A percentile compares a stretch with the other conserved stretches of the same genome.
These are phyloP conservation scores for Ophion ellenae DNA, from an alignment of 2,888 invertebrate genomes.

Conservation along the genomic window DNA sequence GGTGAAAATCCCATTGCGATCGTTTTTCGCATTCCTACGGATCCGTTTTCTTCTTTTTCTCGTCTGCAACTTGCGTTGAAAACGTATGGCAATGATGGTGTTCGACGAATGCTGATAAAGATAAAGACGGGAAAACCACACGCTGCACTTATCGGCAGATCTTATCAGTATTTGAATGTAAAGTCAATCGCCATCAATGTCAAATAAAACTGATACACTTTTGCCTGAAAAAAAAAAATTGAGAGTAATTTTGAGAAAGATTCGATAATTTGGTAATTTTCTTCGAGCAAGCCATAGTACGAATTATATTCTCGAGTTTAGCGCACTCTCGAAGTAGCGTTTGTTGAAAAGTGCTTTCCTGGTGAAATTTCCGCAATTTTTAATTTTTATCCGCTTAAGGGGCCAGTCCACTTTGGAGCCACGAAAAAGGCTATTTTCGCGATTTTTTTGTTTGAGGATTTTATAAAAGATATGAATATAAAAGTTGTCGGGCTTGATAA, in stretches of 20 bases:
- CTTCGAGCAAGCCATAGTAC: too few relatives aligned
- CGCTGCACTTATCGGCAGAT: neutral
- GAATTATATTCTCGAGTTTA: too few relatives aligned
- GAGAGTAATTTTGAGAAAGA: too few relatives aligned
- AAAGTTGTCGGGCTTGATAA: too few relatives aligned
- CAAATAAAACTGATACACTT: neutral
- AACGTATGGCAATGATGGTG: slow-evolving; percentile 21
- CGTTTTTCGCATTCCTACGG: slow-evolving; percentile 24
- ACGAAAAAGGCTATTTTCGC: too few relatives aligned
- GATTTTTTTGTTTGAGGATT: too few relatives aligned
- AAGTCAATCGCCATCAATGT: neutral
- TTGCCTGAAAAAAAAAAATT: neutral
- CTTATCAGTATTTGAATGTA: neutral
- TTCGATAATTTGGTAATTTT: neutral
- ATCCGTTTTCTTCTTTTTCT: slow-evolving; percentile 8
- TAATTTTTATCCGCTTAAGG: too few relatives aligned
- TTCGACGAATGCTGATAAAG: slow-evolving; percentile 20
- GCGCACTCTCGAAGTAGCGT: too few relatives aligned
- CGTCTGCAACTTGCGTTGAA: slow-evolving; percentile 4
- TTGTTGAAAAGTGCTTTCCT: too few relatives aligned
- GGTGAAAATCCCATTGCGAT: slow-evolving; percentile 15
- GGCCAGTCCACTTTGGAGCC: too few relatives aligned
- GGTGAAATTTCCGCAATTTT: too few relatives aligned
- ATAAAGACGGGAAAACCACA: slow-evolving; percentile 22
- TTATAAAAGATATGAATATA: too few relatives aligned